phyloP scores from a whole-genome alignment of 2,113 vertebrate species.

The Sebastes schlegelii region DNA sequence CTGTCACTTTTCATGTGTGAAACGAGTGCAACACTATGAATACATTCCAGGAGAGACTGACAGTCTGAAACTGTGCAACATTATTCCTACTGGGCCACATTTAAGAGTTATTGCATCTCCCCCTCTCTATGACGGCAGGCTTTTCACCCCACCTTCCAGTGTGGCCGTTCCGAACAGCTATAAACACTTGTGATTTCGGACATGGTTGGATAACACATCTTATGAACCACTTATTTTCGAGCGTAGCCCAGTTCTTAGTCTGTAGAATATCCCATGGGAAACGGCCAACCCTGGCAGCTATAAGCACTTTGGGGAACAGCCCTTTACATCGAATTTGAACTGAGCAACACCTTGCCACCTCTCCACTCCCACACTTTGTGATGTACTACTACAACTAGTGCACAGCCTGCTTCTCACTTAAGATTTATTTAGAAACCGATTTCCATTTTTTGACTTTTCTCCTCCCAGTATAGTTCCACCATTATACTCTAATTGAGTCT shows the following conservation, averaged over 20 bases:
- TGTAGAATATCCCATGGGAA: background rate
- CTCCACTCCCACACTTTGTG: background rate
- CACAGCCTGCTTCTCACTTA: background rate
- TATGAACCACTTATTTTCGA: background rate
- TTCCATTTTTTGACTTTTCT: background rate
- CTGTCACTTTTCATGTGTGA: background rate
- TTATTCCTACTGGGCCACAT: background rate
- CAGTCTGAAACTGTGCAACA: background rate
- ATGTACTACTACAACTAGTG: background rate
- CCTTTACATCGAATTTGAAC: background rate
- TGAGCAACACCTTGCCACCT: background rate
- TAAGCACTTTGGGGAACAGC: background rate
- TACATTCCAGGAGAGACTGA: background rate
- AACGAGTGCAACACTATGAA: background rate
- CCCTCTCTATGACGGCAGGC: background rate
- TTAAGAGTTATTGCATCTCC: background rate
- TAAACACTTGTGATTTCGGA: background rate
- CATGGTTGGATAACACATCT: background rate
- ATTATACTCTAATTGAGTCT: background rate
- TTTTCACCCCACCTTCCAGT: background rate
- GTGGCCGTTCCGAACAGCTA: background rate
- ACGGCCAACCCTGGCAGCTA: background rate
- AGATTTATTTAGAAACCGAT: background rate
- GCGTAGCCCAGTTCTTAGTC: background rate
- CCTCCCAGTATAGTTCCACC: background rate